Conservation (phyloP, 2,888 invertebrate genomes). For the Tipula lateralis region DNA sequence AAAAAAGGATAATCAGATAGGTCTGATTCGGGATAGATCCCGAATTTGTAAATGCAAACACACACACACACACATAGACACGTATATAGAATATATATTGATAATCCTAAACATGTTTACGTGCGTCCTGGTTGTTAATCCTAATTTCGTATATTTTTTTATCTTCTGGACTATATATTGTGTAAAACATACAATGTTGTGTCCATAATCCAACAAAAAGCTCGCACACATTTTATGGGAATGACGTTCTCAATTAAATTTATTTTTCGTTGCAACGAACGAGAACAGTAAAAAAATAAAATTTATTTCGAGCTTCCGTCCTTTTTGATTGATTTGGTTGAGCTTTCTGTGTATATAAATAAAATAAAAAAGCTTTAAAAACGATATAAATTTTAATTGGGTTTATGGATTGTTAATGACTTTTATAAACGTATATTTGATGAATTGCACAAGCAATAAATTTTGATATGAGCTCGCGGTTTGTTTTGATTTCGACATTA, state of each 20-base stretch:
- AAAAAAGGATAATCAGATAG: neutral
- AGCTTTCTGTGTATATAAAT: neutral
- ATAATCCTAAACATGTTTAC: too few relatives aligned
- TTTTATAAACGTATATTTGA: constrained; percentile 12
- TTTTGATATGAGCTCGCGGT: neutral
- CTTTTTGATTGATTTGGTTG: constrained; percentile 12
- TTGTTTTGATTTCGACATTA: neutral
- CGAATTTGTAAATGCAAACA: neutral
- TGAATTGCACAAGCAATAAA: neutral
- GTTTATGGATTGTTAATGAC: neutral
- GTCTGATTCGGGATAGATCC: too few relatives aligned
- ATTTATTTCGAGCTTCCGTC: too few relatives aligned
- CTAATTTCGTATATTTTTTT: too few relatives aligned
- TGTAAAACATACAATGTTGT: neutral
- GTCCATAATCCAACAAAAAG: neutral
- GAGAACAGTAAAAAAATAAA: neutral
- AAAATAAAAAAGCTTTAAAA: neutral
- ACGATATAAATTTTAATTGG: neutral
- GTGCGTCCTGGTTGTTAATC: neutral
- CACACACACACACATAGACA: neutral
- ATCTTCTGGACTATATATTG: neutral
- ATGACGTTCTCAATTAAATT: neutral
- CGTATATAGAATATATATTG: neutral
- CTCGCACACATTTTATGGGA: neutral
- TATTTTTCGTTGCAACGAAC: neutral